phyloP scores from a whole-genome alignment of 2,113 vertebrate genomes.

The Gnathonemus echidnorhynchus region DNA sequence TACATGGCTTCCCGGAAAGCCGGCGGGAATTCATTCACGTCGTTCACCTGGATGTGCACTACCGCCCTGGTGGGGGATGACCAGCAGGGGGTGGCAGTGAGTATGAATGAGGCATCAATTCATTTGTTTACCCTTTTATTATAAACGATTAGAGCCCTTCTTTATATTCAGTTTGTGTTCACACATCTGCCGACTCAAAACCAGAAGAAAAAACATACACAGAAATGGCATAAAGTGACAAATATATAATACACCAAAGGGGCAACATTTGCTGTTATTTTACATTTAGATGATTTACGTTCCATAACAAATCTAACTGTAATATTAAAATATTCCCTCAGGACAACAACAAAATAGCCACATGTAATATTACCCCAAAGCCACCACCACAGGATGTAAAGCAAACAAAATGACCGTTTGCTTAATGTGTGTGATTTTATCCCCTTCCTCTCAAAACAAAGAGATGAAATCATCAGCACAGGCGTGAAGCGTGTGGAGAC shows the following conservation, averaged over 20 bases:
- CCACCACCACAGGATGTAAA: background rate
- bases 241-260: background rate
- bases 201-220: background rate
- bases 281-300: background rate
- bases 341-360: background rate
- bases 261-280: background rate
- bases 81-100: constrained; percentile 17
- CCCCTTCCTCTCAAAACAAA: background rate
- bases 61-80: constrained; percentile 69
- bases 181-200: background rate
- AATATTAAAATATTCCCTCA: background rate
- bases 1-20: constrained; percentile 81
- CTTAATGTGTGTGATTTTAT: background rate
- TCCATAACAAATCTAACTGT: background rate
- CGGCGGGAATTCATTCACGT: constrained; percentile 90
- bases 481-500: background rate
- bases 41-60: constrained; percentile 94
- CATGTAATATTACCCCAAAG: background rate
- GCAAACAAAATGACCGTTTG: background rate
- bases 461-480: background rate
- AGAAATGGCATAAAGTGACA: background rate
- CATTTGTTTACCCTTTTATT: background rate
- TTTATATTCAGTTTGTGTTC: background rate
- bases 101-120: background rate
- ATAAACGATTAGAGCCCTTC: background rate